Evolutionary conservation across 1,140 invertebrate species (phyloP).

Genomic region (Mya arenaria): DNA sequence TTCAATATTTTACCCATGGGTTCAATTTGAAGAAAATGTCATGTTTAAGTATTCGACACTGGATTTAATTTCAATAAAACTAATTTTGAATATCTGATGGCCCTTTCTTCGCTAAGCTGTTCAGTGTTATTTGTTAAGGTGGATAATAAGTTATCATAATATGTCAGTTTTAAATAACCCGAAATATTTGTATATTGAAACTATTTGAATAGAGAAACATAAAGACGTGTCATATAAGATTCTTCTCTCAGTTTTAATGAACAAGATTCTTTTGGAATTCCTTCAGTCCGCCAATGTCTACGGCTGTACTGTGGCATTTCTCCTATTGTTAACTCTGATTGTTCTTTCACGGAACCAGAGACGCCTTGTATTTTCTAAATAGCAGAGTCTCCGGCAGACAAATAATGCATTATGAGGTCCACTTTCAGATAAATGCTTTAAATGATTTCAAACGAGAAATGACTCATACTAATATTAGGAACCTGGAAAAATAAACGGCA

Average conservation of each 20-base stretch:
- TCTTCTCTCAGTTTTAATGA: neutral
- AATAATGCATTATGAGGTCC: too few species aligned
- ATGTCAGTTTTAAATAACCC: conserved; percentile 37
- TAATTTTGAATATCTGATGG: conserved; percentile 20
- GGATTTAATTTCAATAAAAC: conserved; percentile 57
- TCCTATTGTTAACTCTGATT: too few species aligned
- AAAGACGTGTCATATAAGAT: conserved; percentile 37
- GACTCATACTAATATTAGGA: too few species aligned
- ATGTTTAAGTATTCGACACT: conserved; percentile 40
- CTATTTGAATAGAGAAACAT: conserved; percentile 41
- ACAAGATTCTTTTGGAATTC: neutral
- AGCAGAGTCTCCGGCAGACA: too few species aligned
- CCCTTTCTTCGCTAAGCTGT: conserved; percentile 18
- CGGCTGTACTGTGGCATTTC: too few species aligned
- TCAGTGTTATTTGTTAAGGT: conserved; percentile 7
- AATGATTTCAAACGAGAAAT: too few species aligned
- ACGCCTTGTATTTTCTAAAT: too few species aligned
- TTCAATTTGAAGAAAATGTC: conserved; percentile 37
- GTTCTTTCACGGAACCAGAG: too few species aligned
- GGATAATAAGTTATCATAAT: conserved; percentile 50
- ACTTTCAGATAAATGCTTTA: too few species aligned
- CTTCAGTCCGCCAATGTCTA: too few species aligned
- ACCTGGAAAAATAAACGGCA: too few species aligned
- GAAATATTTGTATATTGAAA: conserved; percentile 41
- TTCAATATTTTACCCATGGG: conserved; percentile 1